Evolutionary conservation across 1,140 invertebrate species (phyloP).

Genomic region (Drosophila tristis): DNA sequence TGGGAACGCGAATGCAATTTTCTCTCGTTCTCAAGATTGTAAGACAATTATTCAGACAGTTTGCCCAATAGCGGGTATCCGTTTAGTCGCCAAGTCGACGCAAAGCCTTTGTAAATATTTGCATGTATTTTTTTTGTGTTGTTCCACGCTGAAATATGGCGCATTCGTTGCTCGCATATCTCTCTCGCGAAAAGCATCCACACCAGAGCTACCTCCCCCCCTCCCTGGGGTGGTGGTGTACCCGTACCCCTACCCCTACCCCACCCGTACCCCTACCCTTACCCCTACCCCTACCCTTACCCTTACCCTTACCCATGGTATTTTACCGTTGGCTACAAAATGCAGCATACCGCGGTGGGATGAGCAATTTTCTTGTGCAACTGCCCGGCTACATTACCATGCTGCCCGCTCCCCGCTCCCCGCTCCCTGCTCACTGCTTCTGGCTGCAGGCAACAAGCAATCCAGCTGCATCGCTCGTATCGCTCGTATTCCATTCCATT

Average conservation of each 20-base stretch:
- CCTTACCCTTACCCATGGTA: neutral
- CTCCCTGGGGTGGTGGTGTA: neutral
- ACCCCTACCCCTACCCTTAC: neutral
- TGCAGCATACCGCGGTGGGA: slow-evolving; percentile 39
- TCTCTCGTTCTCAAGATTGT: no score
- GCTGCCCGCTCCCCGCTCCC: neutral
- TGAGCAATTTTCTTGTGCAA: slow-evolving; percentile 70
- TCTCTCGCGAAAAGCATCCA: slow-evolving; percentile 57
- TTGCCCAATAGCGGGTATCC: no score
- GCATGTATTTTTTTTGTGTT: slow-evolving; percentile 8
- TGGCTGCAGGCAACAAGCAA: neutral
- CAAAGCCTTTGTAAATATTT: neutral
- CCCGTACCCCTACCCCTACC: no score
- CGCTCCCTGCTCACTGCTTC: neutral
- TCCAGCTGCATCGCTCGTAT: slow-evolving; percentile 1
- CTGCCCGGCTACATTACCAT: slow-evolving; percentile 1
- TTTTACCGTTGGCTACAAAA: slow-evolving; percentile 69
- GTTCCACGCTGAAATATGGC: slow-evolving; percentile 66
- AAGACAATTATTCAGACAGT: no score
- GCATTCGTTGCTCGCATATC: slow-evolving; percentile 55
- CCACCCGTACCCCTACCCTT: neutral
- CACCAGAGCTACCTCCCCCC: neutral
- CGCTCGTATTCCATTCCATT: slow-evolving; percentile 27
- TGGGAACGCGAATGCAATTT: no score
- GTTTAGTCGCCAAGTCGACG: no score